These are phyloP conservation scores for Ardeotis arabs DNA, from an alignment of 2,113 vertebrate genomes.

Conservation along the genomic window DNA sequence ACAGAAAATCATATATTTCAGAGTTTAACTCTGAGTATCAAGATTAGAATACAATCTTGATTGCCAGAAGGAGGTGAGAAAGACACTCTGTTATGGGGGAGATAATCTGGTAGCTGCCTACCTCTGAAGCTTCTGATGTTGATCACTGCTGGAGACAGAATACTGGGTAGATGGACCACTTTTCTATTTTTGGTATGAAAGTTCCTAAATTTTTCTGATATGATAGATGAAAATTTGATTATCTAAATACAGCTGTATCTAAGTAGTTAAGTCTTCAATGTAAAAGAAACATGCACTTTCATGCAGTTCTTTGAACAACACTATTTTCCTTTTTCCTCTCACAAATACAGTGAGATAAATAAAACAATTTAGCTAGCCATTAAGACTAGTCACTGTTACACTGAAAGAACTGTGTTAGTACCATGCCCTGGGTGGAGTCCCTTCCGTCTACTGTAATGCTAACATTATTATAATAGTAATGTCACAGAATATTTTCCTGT, in stretches of 20 bases:
- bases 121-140: neutral
- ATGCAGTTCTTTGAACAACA: neutral
- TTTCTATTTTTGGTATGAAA: neutral
- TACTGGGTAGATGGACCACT: neutral
- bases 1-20: neutral
- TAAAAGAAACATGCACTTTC: neutral
- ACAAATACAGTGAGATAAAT: neutral
- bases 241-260: neutral
- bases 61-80: neutral
- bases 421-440: neutral
- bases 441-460: neutral
- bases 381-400: neutral
- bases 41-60: neutral
- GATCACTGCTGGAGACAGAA: neutral
- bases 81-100: neutral
- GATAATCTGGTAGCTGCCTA: neutral
- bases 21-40: neutral
- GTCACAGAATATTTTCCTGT: neutral
- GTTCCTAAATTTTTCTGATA: neutral
- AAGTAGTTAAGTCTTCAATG: neutral
- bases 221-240: neutral
- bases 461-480: neutral
- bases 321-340: neutral
- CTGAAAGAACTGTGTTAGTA: neutral
- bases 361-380: neutral